Evolutionary conservation across 2,888 invertebrate genomes (phyloP).

Genomic region (Anorthoa munda): DNA sequence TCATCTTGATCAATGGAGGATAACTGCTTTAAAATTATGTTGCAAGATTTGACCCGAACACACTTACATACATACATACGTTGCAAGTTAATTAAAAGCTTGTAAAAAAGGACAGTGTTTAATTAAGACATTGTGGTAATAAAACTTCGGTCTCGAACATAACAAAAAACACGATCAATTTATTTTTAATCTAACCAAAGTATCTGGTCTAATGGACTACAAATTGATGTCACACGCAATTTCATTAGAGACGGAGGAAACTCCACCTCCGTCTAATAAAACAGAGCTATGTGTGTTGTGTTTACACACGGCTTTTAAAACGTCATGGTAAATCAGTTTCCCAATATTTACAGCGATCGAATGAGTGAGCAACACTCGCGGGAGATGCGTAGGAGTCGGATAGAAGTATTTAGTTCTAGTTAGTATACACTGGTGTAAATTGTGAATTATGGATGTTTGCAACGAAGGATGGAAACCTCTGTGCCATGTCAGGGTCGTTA

Average conservation of each 20-base stretch:
- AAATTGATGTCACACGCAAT: slow-evolving; percentile 14
- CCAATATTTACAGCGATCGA: slow-evolving; percentile 1
- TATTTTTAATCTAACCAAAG: neutral
- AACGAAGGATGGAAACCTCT: neutral
- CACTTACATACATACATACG: too few relatives aligned
- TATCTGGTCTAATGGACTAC: slow-evolving; percentile 1
- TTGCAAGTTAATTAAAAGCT: too few relatives aligned
- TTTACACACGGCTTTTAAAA: neutral
- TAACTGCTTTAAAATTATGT: too few relatives aligned
- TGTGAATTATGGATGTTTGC: neutral
- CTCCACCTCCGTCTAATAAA: neutral
- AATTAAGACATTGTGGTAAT: too few relatives aligned
- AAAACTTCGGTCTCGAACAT: too few relatives aligned
- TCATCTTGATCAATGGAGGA: too few relatives aligned
- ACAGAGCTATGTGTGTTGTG: neutral
- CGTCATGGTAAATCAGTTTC: slow-evolving; percentile 22
- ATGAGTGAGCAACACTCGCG: slow-evolving; percentile 4
- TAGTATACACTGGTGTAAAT: slow-evolving; percentile 10
- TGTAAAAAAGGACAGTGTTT: too few relatives aligned
- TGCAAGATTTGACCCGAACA: too few relatives aligned
- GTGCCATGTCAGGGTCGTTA: neutral
- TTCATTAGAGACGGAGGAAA: neutral
- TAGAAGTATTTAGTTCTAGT: slow-evolving; percentile 1
- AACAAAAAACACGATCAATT: neutral
- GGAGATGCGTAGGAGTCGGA: slow-evolving; percentile 12